Conservation (phyloP, 2,113 vertebrate species). For the Fukomys damarensis region DNA sequence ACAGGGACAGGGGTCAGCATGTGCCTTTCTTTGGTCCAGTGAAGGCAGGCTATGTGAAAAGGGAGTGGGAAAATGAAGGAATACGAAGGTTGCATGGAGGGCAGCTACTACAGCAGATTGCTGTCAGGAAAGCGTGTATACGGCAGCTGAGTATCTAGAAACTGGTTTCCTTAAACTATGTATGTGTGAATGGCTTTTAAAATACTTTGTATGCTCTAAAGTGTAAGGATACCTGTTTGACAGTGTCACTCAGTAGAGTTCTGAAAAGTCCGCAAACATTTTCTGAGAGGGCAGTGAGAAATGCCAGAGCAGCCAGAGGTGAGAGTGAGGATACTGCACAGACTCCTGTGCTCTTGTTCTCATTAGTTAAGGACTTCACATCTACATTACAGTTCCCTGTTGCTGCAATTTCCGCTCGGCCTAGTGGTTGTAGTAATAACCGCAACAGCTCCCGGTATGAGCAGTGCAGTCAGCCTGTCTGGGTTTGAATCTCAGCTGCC, state of each 20-base stretch:
- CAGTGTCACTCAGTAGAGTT: neutral
- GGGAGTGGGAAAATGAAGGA: neutral
- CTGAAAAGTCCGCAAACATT: neutral
- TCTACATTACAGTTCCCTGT: slow-evolving; percentile 51
- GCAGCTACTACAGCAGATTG: neutral
- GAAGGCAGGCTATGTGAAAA: neutral
- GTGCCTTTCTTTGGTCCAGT: neutral
- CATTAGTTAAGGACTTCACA: slow-evolving; percentile 44
- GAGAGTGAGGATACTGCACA: neutral
- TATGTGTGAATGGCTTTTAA: neutral
- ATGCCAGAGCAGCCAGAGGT: neutral
- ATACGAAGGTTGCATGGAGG: neutral
- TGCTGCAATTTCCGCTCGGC: slow-evolving; percentile 53
- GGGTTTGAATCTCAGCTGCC: neutral
- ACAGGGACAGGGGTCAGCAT: neutral
- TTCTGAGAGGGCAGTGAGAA: neutral
- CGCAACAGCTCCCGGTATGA: slow-evolving; percentile 41
- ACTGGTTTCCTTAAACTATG: neutral
- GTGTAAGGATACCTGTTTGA: neutral
- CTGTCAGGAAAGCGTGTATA: neutral
- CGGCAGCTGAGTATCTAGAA: neutral
- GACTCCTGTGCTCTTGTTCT: neutral
- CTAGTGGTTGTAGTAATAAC: slow-evolving; percentile 42
- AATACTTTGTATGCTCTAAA: neutral
- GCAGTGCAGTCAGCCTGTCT: slow-evolving; percentile 46